These are phyloP conservation scores for Haplotaxodon microlepis DNA, from an alignment of 2,113 vertebrate species.

Conservation along the genomic window DNA sequence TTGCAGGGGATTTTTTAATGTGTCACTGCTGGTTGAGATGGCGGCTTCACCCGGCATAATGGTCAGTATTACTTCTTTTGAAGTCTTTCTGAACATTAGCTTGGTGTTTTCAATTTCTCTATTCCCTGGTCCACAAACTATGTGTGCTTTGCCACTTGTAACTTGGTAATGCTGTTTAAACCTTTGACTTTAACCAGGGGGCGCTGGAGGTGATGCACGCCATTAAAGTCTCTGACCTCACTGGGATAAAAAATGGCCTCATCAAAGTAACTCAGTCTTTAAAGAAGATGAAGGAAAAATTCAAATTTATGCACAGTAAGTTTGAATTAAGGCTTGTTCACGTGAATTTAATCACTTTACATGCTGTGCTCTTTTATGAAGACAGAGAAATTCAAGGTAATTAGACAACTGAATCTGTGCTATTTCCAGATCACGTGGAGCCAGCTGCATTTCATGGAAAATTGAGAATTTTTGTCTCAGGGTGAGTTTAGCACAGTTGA, in stretches of 20 bases:
- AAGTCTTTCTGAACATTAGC: not conserved
- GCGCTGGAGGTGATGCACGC: constrained; percentile 53
- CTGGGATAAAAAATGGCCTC: constrained; percentile 63
- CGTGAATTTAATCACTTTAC: constrained; percentile 5
- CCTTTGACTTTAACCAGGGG: constrained; percentile 55
- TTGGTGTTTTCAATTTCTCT: not conserved
- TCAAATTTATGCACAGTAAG: constrained; percentile 77
- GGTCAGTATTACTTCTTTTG: constrained; percentile 45
- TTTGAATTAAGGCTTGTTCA: not conserved
- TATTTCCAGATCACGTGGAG: constrained; percentile 45
- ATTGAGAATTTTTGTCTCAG: constrained; percentile 50
- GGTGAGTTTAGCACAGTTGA: constrained; percentile 30
- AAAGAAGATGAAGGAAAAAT: constrained; percentile 58
- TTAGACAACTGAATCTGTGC: not conserved
- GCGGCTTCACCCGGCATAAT: constrained; percentile 77
- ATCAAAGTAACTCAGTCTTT: constrained; percentile 66
- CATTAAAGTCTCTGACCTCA: constrained; percentile 27
- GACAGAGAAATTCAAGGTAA: not conserved
- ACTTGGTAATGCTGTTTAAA: not conserved
- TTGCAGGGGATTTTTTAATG: constrained; percentile 76
- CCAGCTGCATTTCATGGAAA: constrained; percentile 44
- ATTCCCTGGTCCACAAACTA: not conserved
- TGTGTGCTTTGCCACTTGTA: not conserved
- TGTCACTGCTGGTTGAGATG: constrained; percentile 80
- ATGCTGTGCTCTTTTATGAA: constrained; percentile 12